Evolutionary conservation across 2,888 invertebrate species (phyloP).

Genomic region (Strigamia maritima): DNA sequence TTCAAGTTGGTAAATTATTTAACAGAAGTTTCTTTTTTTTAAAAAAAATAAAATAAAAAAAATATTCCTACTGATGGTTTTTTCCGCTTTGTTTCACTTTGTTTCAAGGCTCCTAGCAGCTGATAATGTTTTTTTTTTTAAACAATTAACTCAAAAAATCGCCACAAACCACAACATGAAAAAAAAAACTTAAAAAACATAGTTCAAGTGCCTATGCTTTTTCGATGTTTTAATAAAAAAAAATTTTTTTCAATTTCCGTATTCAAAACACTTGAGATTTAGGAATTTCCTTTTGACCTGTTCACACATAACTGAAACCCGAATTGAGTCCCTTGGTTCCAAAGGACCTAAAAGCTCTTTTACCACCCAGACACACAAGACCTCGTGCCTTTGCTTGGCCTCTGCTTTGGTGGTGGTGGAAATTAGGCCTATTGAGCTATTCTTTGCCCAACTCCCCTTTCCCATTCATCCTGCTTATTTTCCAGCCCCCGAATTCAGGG

Average conservation of each 20-base stretch:
- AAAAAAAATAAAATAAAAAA: too few relatives aligned
- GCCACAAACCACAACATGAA: too few relatives aligned
- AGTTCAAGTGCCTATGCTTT: too few relatives aligned
- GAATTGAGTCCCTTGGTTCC: background rate
- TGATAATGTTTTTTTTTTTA: too few relatives aligned
- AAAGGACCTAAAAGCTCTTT: background rate
- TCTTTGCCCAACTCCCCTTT: background rate
- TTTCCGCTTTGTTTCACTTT: too few relatives aligned
- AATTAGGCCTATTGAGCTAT: conserved; percentile 23
- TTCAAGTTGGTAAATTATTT: too few relatives aligned
- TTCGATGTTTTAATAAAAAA: too few relatives aligned
- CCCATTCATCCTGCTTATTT: conserved; percentile 20
- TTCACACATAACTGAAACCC: background rate
- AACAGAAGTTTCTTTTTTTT: too few relatives aligned
- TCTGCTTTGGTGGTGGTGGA: conserved; percentile 2
- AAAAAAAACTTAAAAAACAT: too few relatives aligned
- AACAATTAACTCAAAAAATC: too few relatives aligned
- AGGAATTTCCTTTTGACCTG: background rate
- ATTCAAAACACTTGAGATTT: background rate
- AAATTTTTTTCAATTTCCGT: background rate
- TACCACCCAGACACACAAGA: conserved; percentile 19
- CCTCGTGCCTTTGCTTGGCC: background rate
- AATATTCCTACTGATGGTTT: too few relatives aligned
- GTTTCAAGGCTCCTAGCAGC: too few relatives aligned
- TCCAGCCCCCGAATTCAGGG: conserved; percentile 19